Base-by-base conservation (phyloP, 1,140 invertebrate species). In the Bombus ignitus region DNA sequence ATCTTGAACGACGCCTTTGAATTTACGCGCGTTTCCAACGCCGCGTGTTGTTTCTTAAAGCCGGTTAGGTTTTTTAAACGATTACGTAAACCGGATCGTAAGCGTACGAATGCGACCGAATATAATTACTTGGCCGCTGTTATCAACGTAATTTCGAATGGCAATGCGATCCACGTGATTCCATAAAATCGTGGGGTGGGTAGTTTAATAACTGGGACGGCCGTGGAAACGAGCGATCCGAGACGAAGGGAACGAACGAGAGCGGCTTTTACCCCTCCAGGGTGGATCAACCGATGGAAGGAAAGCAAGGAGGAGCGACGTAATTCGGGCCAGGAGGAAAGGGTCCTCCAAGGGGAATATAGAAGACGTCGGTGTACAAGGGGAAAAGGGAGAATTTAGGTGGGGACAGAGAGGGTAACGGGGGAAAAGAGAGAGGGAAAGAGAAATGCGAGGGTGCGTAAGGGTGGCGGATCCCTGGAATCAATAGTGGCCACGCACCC, bases 401-500 rank as follows among this genome's bases (percentile, higher is more conserved):
- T 82, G 80, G 72, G 85, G 76, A 75, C 68, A 77, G 81, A 81
- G 73, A 81, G 62, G 57, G 76, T 66, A 83, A 65, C n/a, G 66
- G 81, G 74, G 68, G 81, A 25, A 80, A 74, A 86, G 72, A 84
- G 83, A 86, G 59, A 74, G 37, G 75, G 87, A 88, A 76, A 88
- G 81, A 85, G 81, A 83, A 72, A 85, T 73, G 89, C 75, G 84
- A 86, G 89, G 89, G 90, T 90, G 91, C 91, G 89, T 92, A 86
- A 91, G 89, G 87, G 89, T 86, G 88, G 88, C 86, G 79, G 85
- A 91, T 91, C 75, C 85, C 83, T 88, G 90, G 91, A 93, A 93
- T 93, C 93, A 93, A 93, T 93, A 93, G 92, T 91, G 83, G 87
- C 91, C 86, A 92, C 92, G 92, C 89, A 93, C 91, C 92, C 91